Conservation (phyloP, 2,888 invertebrate species). For the Nymphalis polychloros region DNA sequence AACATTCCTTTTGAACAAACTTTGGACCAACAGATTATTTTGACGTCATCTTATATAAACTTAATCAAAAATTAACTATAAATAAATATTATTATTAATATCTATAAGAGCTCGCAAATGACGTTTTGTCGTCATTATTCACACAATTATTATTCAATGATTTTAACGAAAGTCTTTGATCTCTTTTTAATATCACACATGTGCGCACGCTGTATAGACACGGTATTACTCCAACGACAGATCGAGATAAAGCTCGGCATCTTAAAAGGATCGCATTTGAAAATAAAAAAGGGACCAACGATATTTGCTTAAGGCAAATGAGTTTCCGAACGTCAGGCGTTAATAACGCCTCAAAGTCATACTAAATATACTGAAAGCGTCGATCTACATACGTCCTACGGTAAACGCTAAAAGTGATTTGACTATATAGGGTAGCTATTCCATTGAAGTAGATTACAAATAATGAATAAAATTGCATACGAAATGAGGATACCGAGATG, state of each 20-base stretch:
- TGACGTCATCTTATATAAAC: no score
- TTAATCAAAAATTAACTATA: no score
- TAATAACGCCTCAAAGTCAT: slow-evolving; percentile 76
- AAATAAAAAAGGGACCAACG: slow-evolving; percentile 56
- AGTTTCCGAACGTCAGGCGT: slow-evolving; percentile 68
- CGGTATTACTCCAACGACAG: slow-evolving; percentile 42
- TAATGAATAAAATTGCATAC: slow-evolving; percentile 82
- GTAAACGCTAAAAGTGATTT: slow-evolving; percentile 79
- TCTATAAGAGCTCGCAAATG: no score
- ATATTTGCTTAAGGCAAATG: slow-evolving; percentile 79
- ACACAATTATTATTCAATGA: neutral
- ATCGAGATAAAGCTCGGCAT: slow-evolving; percentile 45
- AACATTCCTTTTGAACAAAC: no score
- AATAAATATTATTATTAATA: no score
- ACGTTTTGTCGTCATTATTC: neutral
- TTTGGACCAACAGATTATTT: no score
- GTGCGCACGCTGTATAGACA: neutral
- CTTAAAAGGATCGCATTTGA: slow-evolving; percentile 55
- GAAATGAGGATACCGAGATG: slow-evolving; percentile 75
- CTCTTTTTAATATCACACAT: slow-evolving; percentile 8
- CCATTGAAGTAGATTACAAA: slow-evolving; percentile 81
- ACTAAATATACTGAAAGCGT: slow-evolving; percentile 80
- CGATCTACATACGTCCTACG: slow-evolving; percentile 78
- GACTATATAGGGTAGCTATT: slow-evolving; percentile 66
- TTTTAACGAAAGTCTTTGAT: slow-evolving; percentile 2